phyloP scores from a whole-genome alignment of 2,888 invertebrate species.

The Linhomoeus sp. region DNA sequence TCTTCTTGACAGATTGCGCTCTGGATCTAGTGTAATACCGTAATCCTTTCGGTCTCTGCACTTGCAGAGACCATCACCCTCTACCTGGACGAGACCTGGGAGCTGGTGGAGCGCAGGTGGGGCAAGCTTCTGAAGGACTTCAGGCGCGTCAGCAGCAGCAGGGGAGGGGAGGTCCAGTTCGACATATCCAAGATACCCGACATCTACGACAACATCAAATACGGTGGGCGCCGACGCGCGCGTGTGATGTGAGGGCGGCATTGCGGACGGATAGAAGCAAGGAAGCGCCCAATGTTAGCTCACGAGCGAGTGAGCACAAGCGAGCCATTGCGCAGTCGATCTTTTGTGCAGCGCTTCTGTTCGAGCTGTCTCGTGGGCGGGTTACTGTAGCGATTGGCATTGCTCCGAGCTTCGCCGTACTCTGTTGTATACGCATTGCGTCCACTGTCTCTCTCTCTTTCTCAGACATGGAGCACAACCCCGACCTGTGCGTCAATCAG shows the following conservation, averaged over 20 bases:
- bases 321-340: too few species aligned
- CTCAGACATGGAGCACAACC: constrained; percentile 81
- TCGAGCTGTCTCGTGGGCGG: too few species aligned
- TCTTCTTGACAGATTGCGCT: too few species aligned
- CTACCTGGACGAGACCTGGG: constrained; percentile 97
- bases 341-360: too few species aligned
- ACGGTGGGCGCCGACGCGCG: constrained; percentile 26
- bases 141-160: constrained; percentile 37
- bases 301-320: too few species aligned
- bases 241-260: too few species aligned
- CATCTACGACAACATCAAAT: constrained; percentile 98
- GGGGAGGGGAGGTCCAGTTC: constrained; percentile 34
- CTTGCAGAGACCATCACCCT: constrained; percentile 35
- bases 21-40: constrained; percentile 80
- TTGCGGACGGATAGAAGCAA: too few species aligned
- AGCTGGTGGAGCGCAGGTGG: constrained; percentile 87
- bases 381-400: too few species aligned
- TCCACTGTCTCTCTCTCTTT: too few species aligned
- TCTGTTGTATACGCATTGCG: too few species aligned
- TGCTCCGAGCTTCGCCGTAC: too few species aligned
- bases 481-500: constrained; percentile 39
- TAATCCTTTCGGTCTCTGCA: constrained; percentile 49
- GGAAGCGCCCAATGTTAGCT: too few species aligned
- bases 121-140: constrained; percentile 95
- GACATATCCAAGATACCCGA: constrained; percentile 98